Evolutionary conservation across 2,113 vertebrate species (phyloP).

Genomic region (Brachyhypopomus occidentalis): DNA sequence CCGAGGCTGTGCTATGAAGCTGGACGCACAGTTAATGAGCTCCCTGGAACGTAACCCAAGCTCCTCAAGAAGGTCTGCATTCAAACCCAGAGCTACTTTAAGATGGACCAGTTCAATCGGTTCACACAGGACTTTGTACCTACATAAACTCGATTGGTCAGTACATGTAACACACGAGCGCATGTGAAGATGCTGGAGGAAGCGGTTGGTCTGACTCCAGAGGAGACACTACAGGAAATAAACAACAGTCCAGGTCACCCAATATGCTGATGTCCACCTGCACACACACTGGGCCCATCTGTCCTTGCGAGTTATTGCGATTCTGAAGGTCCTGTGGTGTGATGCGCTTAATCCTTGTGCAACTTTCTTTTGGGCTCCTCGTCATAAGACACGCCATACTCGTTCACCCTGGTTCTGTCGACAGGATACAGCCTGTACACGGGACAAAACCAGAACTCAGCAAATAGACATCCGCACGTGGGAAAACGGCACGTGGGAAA

Average conservation of each 20-base stretch:
- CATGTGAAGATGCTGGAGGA: neutral
- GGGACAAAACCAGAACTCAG: neutral
- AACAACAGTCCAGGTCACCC: neutral
- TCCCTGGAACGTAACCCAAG: no score
- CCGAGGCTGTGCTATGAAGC: no score
- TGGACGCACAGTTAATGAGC: no score
- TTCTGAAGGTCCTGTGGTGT: neutral
- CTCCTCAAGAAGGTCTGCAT: no score
- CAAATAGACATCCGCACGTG: no score
- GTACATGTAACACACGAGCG: neutral
- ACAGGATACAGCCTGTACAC: conserved; percentile 97
- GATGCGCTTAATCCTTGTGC: conserved; percentile 76
- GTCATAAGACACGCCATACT: conserved; percentile 92
- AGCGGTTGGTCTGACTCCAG: conserved; percentile 4
- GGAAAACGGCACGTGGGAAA: neutral
- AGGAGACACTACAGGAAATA: neutral
- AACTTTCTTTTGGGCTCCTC: conserved; percentile 81
- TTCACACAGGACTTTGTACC: no score
- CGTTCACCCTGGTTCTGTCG: conserved; percentile 95
- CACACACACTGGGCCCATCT: neutral
- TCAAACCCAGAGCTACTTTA: no score
- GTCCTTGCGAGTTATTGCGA: neutral
- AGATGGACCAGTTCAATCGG: no score
- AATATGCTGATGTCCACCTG: neutral
- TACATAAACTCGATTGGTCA: neutral